Percentiles rank a stretch among this genome's conserved stretches.
These are phyloP conservation scores for Labeo catla DNA, from an alignment of 2,113 vertebrate genomes.

Conservation along the genomic window DNA sequence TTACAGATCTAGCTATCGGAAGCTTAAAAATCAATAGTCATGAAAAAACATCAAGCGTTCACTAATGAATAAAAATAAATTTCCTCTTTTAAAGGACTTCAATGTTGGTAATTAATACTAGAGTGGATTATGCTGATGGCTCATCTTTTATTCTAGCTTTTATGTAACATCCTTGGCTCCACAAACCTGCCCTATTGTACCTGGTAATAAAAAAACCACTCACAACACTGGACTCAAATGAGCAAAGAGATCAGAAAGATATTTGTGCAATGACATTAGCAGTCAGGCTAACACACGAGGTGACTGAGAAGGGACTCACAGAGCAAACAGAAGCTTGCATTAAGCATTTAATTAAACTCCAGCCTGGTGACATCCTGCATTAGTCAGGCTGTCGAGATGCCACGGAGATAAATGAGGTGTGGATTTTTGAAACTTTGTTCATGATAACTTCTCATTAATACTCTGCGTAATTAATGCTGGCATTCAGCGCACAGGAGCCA, in stretches of 20 bases:
- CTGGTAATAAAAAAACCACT: neutral
- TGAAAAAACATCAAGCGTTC: neutral
- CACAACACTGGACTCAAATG: neutral
- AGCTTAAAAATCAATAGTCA: neutral
- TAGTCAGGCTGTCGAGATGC: conserved; percentile 57
- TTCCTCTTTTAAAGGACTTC: neutral
- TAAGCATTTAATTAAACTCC: conserved; percentile 57
- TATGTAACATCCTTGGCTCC: neutral
- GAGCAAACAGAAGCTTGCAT: conserved; percentile 43
- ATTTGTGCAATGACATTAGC: neutral
- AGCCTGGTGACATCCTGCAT: conserved; percentile 54
- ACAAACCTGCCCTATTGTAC: neutral
- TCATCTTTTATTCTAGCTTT: neutral
- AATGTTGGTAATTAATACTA: neutral
- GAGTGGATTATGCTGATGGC: neutral
- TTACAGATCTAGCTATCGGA: no score
- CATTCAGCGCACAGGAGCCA: conserved; percentile 40
- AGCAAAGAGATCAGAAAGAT: neutral
- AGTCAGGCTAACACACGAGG: conserved; percentile 13
- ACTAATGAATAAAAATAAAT: neutral
- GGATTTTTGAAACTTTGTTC: conserved; percentile 61
- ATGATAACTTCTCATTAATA: conserved; percentile 63
- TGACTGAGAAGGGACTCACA: neutral
- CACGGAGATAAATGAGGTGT: conserved; percentile 58
- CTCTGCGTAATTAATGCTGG: conserved; percentile 48